phyloP scores from a whole-genome alignment of 2,888 invertebrate species.

The Lamproptera curius region DNA sequence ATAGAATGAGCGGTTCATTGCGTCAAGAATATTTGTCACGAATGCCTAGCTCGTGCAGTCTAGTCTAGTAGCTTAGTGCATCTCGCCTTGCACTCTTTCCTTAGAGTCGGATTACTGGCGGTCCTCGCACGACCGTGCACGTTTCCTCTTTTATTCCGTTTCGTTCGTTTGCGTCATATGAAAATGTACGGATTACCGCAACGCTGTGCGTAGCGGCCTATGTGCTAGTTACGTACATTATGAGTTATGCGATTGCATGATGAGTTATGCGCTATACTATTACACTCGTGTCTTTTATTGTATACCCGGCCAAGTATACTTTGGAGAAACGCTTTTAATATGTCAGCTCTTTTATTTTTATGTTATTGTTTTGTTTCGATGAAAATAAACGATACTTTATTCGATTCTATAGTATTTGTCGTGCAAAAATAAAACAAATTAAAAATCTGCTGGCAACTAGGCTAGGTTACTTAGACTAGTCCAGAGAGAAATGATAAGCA shows the following conservation, averaged over 20 bases:
- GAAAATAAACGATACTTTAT: no score
- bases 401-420: no score
- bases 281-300: no score
- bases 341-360: no score
- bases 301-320: no score
- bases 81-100: constrained; percentile 33
- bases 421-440: no score
- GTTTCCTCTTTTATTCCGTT: constrained; percentile 18
- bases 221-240: background rate
- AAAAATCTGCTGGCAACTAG: no score
- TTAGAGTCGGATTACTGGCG: constrained; percentile 36
- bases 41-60: constrained; percentile 26
- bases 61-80: constrained; percentile 22
- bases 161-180: constrained; percentile 14
- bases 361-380: no score
- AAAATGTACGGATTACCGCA: constrained; percentile 16
- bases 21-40: constrained; percentile 52
- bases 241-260: background rate
- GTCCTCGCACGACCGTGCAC: constrained; percentile 29
- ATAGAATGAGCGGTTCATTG: constrained; percentile 49
- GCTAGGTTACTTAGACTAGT: no score
- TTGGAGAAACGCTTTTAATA: no score
- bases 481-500: no score
- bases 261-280: no score
- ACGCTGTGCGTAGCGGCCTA: constrained; percentile 9